Percentiles rank a stretch among this genome's conserved stretches.
phyloP scores from a whole-genome alignment of 2,888 invertebrate species.

The Macaria notata region DNA sequence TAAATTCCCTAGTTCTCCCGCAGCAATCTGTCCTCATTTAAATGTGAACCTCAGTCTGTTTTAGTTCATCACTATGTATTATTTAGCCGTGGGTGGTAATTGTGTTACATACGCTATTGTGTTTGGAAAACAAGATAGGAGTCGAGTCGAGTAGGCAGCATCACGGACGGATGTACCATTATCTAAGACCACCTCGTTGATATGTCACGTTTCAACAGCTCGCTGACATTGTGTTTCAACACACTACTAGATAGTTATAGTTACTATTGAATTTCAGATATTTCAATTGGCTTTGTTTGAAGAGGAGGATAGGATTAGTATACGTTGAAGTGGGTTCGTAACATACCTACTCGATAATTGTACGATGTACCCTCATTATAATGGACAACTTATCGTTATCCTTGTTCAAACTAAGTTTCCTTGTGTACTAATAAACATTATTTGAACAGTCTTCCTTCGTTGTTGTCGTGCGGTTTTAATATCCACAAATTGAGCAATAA shows the following conservation, averaged over 20 bases:
- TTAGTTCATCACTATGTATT: background rate
- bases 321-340: too few species aligned
- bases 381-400: too few species aligned
- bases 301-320: background rate
- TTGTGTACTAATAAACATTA: too few species aligned
- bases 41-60: too few species aligned
- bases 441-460: too few species aligned
- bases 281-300: slow-evolving; percentile 25
- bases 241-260: slow-evolving; percentile 44
- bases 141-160: slow-evolving; percentile 34
- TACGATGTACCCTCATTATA: too few species aligned
- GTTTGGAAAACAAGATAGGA: slow-evolving; percentile 33
- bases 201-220: slow-evolving; percentile 62
- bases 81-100: slow-evolving; percentile 25
- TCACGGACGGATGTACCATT: slow-evolving; percentile 56
- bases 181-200: slow-evolving; percentile 60
- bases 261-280: slow-evolving; percentile 36
- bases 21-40: too few species aligned
- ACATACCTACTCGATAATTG: too few species aligned
- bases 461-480: background rate
- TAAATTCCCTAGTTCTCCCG: too few species aligned
- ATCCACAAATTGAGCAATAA: slow-evolving; percentile 4
- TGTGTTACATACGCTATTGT: slow-evolving; percentile 29
- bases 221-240: slow-evolving; percentile 54
- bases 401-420: too few species aligned